These are phyloP conservation scores for Scleropages formosus DNA, from an alignment of 2,797 vertebrate genomes.

Conservation along the genomic window DNA sequence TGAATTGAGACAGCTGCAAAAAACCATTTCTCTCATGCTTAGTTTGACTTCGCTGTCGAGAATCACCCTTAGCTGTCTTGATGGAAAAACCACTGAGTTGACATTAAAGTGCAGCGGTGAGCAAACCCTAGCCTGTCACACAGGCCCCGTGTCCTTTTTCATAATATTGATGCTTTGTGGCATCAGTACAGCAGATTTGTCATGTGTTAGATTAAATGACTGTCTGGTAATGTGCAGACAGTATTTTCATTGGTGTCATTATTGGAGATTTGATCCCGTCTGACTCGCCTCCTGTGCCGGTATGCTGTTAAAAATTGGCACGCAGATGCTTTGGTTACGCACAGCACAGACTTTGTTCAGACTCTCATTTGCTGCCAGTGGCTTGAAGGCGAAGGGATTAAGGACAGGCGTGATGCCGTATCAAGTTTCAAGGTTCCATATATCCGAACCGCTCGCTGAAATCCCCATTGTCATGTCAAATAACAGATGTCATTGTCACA, in stretches of 20 bases:
- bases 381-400: neutral
- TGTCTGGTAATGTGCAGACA: neutral
- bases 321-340: neutral
- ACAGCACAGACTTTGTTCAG: neutral
- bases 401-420: neutral
- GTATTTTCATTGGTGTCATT: neutral
- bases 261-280: neutral
- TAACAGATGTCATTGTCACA: neutral
- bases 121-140: neutral
- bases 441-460: neutral
- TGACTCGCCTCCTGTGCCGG: neutral
- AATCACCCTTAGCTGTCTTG: neutral
- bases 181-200: neutral
- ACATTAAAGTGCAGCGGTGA: neutral
- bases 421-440: neutral
- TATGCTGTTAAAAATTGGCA: neutral
- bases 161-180: neutral
- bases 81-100: neutral
- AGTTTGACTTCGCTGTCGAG: too few species aligned
- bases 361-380: neutral
- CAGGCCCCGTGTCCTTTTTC: neutral
- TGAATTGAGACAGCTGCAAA: too few species aligned
- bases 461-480: neutral
- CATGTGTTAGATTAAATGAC: conserved; percentile 6
- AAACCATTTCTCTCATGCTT: neutral